A percentile compares a stretch with the other conserved stretches of the same genome.
Conservation (phyloP, 2,888 invertebrate species). For the Eupsilia transversa region DNA sequence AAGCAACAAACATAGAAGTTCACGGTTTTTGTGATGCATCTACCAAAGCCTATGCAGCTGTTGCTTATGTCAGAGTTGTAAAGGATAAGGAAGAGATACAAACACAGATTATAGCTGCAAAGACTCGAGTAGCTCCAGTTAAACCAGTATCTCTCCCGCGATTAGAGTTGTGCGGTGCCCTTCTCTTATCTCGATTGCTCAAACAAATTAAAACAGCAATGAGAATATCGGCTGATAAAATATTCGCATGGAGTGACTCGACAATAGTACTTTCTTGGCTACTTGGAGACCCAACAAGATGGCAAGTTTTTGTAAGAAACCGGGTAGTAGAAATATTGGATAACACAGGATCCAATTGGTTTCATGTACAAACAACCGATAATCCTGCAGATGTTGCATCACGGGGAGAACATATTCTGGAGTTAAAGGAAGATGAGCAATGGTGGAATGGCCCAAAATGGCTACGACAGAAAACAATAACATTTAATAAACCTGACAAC, state of each 20-base stretch:
- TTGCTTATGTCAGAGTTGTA: conserved; percentile 22
- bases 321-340: conserved; percentile 33
- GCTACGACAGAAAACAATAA: conserved; percentile 14
- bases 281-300: conserved; percentile 18
- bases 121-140: conserved; percentile 31
- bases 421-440: conserved; percentile 17
- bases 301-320: conserved; percentile 28
- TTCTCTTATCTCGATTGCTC: conserved; percentile 25
- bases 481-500: conserved; percentile 9
- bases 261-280: conserved; percentile 27
- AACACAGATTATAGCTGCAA: conserved; percentile 29
- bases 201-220: conserved; percentile 31
- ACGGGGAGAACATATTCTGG: conserved; percentile 2
- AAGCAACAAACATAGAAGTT: not conserved
- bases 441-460: conserved; percentile 31
- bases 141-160: conserved; percentile 37
- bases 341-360: conserved; percentile 26
- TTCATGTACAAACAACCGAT: conserved; percentile 19
- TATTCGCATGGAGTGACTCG: conserved; percentile 34
- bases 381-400: conserved; percentile 31
- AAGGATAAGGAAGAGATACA: not conserved
- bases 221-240: conserved; percentile 19
- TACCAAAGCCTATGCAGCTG: conserved; percentile 31
- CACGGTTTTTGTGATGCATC: conserved; percentile 42
- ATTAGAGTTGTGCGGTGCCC: conserved; percentile 35